Base-by-base conservation (phyloP, 2,113 vertebrate genomes). In the Daubentonia madagascariensis region DNA sequence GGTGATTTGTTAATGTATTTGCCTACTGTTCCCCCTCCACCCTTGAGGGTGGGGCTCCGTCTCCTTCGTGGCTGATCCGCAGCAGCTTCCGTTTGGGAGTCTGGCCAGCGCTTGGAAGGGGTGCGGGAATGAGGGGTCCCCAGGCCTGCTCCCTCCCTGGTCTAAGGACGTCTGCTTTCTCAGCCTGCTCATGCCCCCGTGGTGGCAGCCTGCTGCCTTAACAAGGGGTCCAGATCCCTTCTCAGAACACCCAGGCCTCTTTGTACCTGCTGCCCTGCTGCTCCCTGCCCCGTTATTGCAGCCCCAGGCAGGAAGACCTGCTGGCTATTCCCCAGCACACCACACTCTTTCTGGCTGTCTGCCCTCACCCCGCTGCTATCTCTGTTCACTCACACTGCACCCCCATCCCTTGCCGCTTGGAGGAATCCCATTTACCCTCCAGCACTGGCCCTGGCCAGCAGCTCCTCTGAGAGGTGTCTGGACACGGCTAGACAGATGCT, bases 301-400 rank as follows among this genome's bases (percentile, higher is more conserved):
- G 32, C 17, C 45, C 25, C 22, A 9, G 14, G n/a, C 37, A 23
- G 37, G 63, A 48, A 76, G 52, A 48, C 59, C 0, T 30, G 7
- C 67, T 17, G 30, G 10, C 40, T 73, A 3, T 6, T 50, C 28
- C 40, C 80, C 10, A 37, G n/a, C 12, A 45, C 23, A 23, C 40
- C 0, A 9, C 16, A 7, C 14, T 52, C 40, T 35, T 48, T 10
- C 18, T 3, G 1, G 8, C 8, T 1, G 2, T 50, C n/a, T 22
- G 30, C 30, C 11, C 18, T 43, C 30, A 9, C 40, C 30, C 37
- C 1, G 0, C 8, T 32, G 13, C 5, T 30, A 16, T 11, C 2
- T 35, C 17, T 45, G 22, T 20, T 35, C 22, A 35, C 70, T 10
- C 17, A 11, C 6, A 5, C 2, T 4, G 22, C 1, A 6, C 18